phyloP scores from a whole-genome alignment of 2,113 vertebrate species.

The Mustela nigripes region DNA sequence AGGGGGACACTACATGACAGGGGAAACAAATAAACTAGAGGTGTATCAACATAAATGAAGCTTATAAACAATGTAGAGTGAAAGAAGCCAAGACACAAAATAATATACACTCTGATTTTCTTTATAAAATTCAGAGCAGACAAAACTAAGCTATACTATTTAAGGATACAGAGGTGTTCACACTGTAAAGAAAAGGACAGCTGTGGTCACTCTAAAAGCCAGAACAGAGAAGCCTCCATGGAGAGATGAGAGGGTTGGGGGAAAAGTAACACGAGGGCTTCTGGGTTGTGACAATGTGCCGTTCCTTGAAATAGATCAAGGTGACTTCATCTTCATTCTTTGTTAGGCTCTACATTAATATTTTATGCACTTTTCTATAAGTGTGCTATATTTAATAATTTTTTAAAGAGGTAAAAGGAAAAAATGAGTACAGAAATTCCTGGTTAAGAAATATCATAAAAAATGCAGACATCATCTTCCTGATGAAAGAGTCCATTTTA shows the following conservation, averaged over 20 bases:
- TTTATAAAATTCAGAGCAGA: background rate
- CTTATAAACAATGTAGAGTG: background rate
- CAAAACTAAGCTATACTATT: background rate
- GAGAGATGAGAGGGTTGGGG: too few relatives aligned
- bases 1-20: background rate
- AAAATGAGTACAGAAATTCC: background rate
- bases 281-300: fast-evolving
- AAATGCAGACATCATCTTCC: background rate
- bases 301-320: background rate
- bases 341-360: background rate
- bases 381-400: background rate
- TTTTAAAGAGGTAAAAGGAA: background rate
- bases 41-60: background rate
- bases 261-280: background rate
- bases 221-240: background rate
- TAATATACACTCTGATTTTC: background rate
- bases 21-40: background rate
- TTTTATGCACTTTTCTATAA: background rate
- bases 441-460: background rate
- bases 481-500: background rate
- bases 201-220: background rate
- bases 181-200: background rate
- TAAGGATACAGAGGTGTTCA: background rate
- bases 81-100: background rate
- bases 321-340: background rate